Base-by-base conservation (phyloP, 2,797 vertebrate species). In the Phylloscopus collybita region DNA sequence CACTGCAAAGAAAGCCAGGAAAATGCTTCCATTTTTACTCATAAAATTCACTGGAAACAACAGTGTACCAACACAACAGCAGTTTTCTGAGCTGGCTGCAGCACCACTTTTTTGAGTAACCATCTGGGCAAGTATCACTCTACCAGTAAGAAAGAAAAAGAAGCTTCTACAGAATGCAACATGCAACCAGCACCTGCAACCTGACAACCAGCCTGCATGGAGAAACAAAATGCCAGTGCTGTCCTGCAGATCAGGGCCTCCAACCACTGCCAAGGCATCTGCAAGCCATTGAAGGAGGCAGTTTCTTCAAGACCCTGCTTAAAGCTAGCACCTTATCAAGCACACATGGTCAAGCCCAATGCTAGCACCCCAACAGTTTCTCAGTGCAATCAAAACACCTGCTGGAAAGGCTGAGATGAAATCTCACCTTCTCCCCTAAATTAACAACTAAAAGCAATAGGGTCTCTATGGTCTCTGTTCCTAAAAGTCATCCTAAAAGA, bases 391-490 rank as follows among this genome's bases (percentile, higher is more conserved):
- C 45, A n/a, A 57, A 95, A n/a, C 30, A 62, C 13, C 50, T 27
- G 34, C 65, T 65, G 38, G 60, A 42, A 72, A 15, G 7, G 26
- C n/a, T 3, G 34, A 78, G 51, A 40, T 13, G 6, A n/a, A 62
- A 75, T 44, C n/a, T 78, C 60, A 42, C 16, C 34, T 70, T 50
- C 62, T 56, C 73, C 45, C 74, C 61, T 30, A 64, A 84, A 75
- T 56, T 51, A 44, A 30, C 57, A 65, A 26, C 38, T 44, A 21
- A 82, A 82, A 79, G 19, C 23, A 66, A 50, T 16, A 36, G 1
- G 0, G 30, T 19, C 30, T 71, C 36, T 17, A 13, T 0, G 0
- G 29, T 29, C 19, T 85, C 40, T 29, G 29, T 50, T 92, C 67
- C 82, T 85, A 54, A 86, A 88, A 92, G 26, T 30, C n/a, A 34